Conservation (phyloP, 2,888 invertebrate genomes). For the Eristalis tenax region DNA sequence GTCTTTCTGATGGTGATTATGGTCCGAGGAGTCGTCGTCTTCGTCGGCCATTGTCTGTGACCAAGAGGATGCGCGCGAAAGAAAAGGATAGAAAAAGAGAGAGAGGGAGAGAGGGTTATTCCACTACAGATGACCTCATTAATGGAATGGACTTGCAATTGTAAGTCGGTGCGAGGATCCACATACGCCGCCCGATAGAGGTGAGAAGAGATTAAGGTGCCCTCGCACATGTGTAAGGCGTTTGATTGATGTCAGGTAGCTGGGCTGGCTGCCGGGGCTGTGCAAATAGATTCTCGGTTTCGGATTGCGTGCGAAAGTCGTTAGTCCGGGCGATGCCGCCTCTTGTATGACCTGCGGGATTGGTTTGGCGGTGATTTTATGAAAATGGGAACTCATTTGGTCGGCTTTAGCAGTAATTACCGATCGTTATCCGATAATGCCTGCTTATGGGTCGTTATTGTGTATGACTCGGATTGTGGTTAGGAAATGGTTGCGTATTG, state of each 20-base stretch:
- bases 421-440: constrained; percentile 52
- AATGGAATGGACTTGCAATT: constrained; percentile 59
- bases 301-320: constrained; percentile 60
- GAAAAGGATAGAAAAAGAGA: neutral
- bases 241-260: constrained; percentile 60
- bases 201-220: constrained; percentile 58
- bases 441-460: constrained; percentile 11
- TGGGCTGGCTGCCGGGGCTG: neutral
- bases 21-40: neutral
- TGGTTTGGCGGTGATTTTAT: constrained; percentile 51
- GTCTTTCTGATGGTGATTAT: constrained; percentile 33
- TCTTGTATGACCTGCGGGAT: constrained; percentile 18
- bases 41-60: neutral
- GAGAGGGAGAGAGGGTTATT: neutral
- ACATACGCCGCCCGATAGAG: constrained; percentile 1
- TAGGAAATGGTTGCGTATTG: neutral
- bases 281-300: constrained; percentile 31
- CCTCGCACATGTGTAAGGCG: constrained; percentile 29
- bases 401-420: constrained; percentile 55
- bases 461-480: neutral
- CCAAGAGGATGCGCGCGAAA: neutral
- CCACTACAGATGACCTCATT: constrained; percentile 65
- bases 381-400: constrained; percentile 57
- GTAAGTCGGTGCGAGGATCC: constrained; percentile 13
- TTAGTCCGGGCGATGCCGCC: constrained; percentile 40